These are phyloP conservation scores for Arrhopalites spinosus DNA, from an alignment of 2,888 invertebrate genomes.

Conservation along the genomic window DNA sequence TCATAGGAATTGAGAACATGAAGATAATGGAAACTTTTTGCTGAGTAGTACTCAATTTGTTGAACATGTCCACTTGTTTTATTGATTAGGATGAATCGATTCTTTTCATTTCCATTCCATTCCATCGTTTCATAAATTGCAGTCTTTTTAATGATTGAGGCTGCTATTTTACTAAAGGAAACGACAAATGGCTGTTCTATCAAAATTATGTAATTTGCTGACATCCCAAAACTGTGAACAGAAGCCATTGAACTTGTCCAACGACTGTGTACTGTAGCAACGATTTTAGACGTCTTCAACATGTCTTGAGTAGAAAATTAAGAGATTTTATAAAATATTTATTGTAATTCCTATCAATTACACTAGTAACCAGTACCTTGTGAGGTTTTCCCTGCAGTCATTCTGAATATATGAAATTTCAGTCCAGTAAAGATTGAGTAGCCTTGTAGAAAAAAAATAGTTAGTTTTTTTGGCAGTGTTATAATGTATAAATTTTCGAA, in stretches of 20 bases:
- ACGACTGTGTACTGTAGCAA: conserved; percentile 40
- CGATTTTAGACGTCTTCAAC: conserved; percentile 37
- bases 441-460: no score
- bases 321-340: no score
- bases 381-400: conserved; percentile 52
- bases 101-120: conserved; percentile 53
- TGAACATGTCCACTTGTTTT: conserved; percentile 59
- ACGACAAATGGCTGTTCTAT: conserved; percentile 41
- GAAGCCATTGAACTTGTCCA: conserved; percentile 44
- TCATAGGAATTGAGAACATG: conserved; percentile 65
- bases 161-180: conserved; percentile 38
- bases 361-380: no score
- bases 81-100: conserved; percentile 60
- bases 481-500: no score
- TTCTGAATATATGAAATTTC: conserved; percentile 59
- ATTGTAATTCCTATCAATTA: no score
- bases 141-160: conserved; percentile 41
- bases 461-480: background rate
- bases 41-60: conserved; percentile 58
- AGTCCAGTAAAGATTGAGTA: conserved; percentile 50
- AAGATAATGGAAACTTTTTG: conserved; percentile 62
- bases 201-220: conserved; percentile 28
- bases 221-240: conserved; percentile 37
- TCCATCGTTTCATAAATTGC: conserved; percentile 39
- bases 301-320: conserved; percentile 34